These are phyloP conservation scores for Vulpes ferrilata DNA, from an alignment of 2,113 vertebrate species.

Conservation along the genomic window DNA sequence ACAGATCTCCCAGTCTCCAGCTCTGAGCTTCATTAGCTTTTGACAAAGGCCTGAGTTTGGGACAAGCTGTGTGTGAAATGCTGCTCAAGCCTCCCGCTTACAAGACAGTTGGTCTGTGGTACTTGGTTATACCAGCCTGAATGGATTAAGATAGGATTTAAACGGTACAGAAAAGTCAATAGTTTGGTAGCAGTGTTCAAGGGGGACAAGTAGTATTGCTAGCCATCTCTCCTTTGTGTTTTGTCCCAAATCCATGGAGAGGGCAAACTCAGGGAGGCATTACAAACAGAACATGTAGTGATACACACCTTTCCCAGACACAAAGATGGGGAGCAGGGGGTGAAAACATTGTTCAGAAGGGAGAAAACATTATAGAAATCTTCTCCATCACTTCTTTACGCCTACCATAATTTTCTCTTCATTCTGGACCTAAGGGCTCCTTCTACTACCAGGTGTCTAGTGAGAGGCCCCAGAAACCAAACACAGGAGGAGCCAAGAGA, in stretches of 20 bases:
- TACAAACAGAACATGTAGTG: neutral
- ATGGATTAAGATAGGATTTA: neutral
- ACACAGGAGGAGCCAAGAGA: neutral
- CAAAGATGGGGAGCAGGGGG: neutral
- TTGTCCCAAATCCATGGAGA: neutral
- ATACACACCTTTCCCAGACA: neutral
- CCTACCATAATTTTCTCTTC: neutral
- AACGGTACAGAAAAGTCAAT: no score
- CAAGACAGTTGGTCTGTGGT: fast-evolving
- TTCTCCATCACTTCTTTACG: neutral
- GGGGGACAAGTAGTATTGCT: fast-evolving
- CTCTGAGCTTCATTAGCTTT: no score
- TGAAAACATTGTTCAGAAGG: neutral
- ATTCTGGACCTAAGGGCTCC: neutral
- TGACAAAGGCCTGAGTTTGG: neutral
- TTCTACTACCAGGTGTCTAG: neutral
- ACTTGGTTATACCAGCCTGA: neutral
- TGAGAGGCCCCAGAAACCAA: neutral
- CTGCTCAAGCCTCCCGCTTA: neutral
- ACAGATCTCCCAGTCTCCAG: no score
- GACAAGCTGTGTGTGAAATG: neutral
- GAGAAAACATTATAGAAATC: neutral
- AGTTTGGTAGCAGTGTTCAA: neutral
- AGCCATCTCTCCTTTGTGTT: neutral
- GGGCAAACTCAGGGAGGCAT: neutral